Evolutionary conservation across 2,888 invertebrate species (phyloP), one percentile per base, ranked within the genome.

Genomic region (Chymomyza amoena): DNA sequence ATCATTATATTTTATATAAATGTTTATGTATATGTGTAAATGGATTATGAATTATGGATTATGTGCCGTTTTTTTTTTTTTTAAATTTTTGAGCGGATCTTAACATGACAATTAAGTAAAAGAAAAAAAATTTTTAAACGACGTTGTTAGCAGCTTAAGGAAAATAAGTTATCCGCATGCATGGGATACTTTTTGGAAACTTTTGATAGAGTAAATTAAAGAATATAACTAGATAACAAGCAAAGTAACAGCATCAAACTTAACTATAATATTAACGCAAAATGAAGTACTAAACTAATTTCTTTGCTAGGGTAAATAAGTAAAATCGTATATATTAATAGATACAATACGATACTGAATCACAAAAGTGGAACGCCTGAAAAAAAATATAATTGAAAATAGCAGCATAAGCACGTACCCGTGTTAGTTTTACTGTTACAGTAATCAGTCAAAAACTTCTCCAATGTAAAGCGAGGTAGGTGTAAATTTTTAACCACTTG

Each of bases 401-500:
- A 59, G 66, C 71, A 72, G 64, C 66, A 66, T 45, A 65, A 32
- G 28, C 76, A 93, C 92, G 92, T 93, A 97, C 98, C 98, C 90
- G 98, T 98, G 92, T 98, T 98, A 68, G 98, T 98, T 93, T 97
- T 97, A 93, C 97, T 97, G 93, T 98, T 98, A 92, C 98, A 98
- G 91, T 98, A 97, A 93, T 97, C 98, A 79, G 98, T 98, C 81
- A 96, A 94, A 92, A 97, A 98, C 93, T 97, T 97, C 92, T 98
- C 97, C 80, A 98, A 93, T 54, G 98, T 98, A 92, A 98, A 98
- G 87, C 98, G 95, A 84, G 98, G 98, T 91, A 98, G 94, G 92
- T 98, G 97, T 90, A 97, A 93, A 92, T 97, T 97, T 92, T 97
- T 97, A 80, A 97, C 97, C 79, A 98, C 97, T 93, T 98, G 98